phyloP scores from a whole-genome alignment of 2,797 vertebrate genomes.

The Fratercula arctica region DNA sequence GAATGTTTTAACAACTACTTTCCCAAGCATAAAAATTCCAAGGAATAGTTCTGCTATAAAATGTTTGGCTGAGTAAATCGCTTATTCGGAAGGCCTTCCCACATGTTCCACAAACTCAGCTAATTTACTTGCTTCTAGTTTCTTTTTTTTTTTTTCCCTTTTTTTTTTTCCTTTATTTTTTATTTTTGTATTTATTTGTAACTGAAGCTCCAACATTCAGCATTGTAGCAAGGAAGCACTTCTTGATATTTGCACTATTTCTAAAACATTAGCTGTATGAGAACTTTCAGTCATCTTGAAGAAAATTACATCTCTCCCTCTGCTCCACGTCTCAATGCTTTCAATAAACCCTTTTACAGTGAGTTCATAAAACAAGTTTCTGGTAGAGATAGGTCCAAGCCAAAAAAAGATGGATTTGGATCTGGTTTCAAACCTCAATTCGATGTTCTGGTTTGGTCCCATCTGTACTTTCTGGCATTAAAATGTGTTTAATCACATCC shows the following conservation, averaged over 20 bases:
- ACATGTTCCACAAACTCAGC: slow-evolving; percentile 49
- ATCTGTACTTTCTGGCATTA: slow-evolving; percentile 68
- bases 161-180: not conserved
- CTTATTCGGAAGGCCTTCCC: slow-evolving; percentile 67
- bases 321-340: slow-evolving; percentile 54
- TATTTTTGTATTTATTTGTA: slow-evolving; percentile 1
- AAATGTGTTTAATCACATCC: slow-evolving; percentile 64
- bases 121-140: slow-evolving; percentile 64
- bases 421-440: slow-evolving; percentile 42
- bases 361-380: slow-evolving; percentile 67
- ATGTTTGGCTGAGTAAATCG: slow-evolving; percentile 72
- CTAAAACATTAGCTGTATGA: slow-evolving; percentile 58
- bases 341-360: slow-evolving; percentile 47
- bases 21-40: slow-evolving; percentile 69
- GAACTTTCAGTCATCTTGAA: slow-evolving; percentile 66
- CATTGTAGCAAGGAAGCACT: slow-evolving; percentile 75
- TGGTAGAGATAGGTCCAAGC: slow-evolving; percentile 64
- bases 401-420: slow-evolving; percentile 50
- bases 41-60: slow-evolving; percentile 74
- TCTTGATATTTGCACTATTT: slow-evolving; percentile 74
- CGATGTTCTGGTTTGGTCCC: slow-evolving; percentile 55
- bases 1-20: slow-evolving; percentile 76
- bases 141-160: not conserved
- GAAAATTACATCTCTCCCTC: slow-evolving; percentile 42
- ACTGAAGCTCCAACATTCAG: slow-evolving; percentile 67